Evolutionary conservation across 2,888 invertebrate genomes (phyloP).

Genomic region (Rhaphigaster nebulosa): DNA sequence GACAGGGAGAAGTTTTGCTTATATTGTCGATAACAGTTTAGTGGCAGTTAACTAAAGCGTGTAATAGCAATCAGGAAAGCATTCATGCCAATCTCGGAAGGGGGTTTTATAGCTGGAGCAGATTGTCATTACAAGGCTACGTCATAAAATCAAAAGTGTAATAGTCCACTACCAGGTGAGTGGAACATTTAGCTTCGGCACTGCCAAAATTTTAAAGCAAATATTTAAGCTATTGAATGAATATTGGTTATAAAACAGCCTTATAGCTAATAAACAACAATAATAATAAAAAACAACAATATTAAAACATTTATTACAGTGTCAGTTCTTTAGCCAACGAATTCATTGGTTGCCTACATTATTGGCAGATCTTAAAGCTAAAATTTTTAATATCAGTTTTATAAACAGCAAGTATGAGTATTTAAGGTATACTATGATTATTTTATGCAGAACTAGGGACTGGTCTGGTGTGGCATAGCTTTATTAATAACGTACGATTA

Average conservation of each 20-base stretch:
- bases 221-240: neutral
- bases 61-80: neutral
- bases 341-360: too few relatives aligned
- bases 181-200: neutral
- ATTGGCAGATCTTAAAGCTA: too few relatives aligned
- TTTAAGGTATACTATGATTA: too few relatives aligned
- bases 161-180: neutral
- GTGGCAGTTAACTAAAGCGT: neutral
- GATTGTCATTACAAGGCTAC: neutral
- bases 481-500: too few relatives aligned
- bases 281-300: too few relatives aligned
- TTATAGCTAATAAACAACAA: too few relatives aligned
- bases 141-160: neutral
- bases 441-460: too few relatives aligned
- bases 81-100: neutral
- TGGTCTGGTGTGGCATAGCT: too few relatives aligned
- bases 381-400: too few relatives aligned
- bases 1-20: neutral
- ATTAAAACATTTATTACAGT: too few relatives aligned
- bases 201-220: neutral
- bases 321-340: too few relatives aligned
- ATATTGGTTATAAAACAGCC: neutral
- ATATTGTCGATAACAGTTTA: neutral
- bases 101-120: neutral
- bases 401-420: too few relatives aligned